Conservation (phyloP, 2,113 vertebrate species). For the Geococcyx californianus region DNA sequence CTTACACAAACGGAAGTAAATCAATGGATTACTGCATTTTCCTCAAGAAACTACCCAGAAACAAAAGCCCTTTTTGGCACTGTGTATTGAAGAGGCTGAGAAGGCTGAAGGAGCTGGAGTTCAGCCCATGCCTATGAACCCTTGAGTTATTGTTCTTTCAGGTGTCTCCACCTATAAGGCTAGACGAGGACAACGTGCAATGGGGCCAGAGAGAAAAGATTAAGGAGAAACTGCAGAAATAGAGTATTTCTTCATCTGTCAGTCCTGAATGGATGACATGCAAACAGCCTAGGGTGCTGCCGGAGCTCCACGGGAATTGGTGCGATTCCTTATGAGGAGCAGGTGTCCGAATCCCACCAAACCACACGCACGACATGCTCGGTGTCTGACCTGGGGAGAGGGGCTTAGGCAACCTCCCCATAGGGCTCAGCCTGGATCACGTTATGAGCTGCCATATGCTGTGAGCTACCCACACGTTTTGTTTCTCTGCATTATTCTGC, state of each 20-base stretch:
- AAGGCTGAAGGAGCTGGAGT: background rate
- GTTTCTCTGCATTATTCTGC: background rate
- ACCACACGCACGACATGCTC: accelerated
- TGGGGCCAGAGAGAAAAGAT: slow-evolving; percentile 17
- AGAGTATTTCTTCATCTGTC: slow-evolving; percentile 38
- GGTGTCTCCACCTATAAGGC: slow-evolving; percentile 46
- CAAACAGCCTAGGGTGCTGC: background rate
- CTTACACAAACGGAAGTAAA: background rate
- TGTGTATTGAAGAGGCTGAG: background rate
- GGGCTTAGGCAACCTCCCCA: background rate
- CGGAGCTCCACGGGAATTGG: background rate
- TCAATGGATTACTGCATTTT: background rate
- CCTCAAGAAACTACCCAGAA: background rate
- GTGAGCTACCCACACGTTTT: background rate
- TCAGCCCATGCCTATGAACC: background rate
- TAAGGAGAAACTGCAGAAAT: background rate
- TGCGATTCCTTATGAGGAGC: accelerated
- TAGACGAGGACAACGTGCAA: slow-evolving; percentile 29
- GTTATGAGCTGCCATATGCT: background rate
- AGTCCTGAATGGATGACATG: background rate
- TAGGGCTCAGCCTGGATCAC: background rate
- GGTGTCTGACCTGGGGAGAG: accelerated
- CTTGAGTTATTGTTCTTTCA: slow-evolving; percentile 28
- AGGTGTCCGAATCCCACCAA: background rate
- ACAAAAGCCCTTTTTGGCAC: background rate